Evolutionary conservation across 2,113 vertebrate species (phyloP).

Genomic region (Lophius piscatorius): DNA sequence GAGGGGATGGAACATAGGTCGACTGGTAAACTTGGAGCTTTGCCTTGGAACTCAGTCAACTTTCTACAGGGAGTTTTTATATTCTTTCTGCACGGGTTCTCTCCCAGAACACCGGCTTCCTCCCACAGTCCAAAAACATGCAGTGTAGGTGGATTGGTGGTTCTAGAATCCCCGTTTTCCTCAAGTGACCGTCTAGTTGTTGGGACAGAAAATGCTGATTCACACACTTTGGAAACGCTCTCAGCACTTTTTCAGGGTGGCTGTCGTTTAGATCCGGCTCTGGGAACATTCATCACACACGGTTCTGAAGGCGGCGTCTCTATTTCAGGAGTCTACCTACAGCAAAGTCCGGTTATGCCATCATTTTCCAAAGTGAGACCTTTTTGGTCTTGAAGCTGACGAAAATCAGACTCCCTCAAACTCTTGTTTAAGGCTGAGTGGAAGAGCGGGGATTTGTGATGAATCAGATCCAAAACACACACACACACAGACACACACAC

Average conservation of each 20-base stretch:
- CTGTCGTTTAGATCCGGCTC: neutral
- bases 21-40: too few species aligned
- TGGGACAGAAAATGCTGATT: too few species aligned
- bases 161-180: too few species aligned
- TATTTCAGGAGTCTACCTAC: constrained; percentile 9
- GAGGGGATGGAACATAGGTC: too few species aligned
- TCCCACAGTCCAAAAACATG: too few species aligned
- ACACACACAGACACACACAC: constrained; percentile 11
- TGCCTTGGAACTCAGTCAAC: too few species aligned
- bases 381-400: constrained; percentile 33
- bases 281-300: constrained; percentile 7
- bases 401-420: constrained; percentile 44
- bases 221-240: too few species aligned
- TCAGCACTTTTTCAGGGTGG: neutral
- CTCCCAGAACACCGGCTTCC: too few species aligned
- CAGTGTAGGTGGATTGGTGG: too few species aligned
- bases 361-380: constrained; percentile 16
- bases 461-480: constrained; percentile 45
- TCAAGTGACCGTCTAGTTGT: too few species aligned
- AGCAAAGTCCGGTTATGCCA: constrained; percentile 16
- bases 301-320: constrained; percentile 12
- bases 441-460: constrained; percentile 22
- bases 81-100: too few species aligned
- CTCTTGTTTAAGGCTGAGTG: constrained; percentile 18
- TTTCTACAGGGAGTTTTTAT: too few species aligned